Conservation (phyloP, 1,140 invertebrate species). For the Protaetia brevitarsis region DNA sequence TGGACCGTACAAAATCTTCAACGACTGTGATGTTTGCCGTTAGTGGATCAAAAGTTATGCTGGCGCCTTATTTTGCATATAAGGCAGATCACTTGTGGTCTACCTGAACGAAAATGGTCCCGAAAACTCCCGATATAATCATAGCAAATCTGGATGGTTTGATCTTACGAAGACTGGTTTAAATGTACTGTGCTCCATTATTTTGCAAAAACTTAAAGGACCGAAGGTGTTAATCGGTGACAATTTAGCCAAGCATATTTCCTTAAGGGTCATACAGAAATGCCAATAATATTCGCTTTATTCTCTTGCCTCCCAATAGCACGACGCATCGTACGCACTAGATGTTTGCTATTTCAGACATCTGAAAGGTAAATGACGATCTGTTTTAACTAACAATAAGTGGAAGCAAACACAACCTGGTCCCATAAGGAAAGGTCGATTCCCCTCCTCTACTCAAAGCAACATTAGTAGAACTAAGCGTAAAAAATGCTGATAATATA, state of each 20-base stretch:
- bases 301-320: slow-evolving; percentile 44
- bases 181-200: background rate
- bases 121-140: background rate
- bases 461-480: background rate
- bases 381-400: slow-evolving; percentile 40
- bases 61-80: slow-evolving; percentile 30
- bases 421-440: background rate
- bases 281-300: slow-evolving; percentile 4
- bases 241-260: background rate
- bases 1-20: slow-evolving; percentile 26
- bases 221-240: slow-evolving; percentile 7
- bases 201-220: slow-evolving; percentile 6
- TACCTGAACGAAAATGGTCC: background rate
- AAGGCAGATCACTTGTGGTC: slow-evolving; percentile 21
- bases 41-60: slow-evolving; percentile 17
- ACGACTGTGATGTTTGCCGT: slow-evolving; percentile 29
- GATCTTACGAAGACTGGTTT: slow-evolving; percentile 16
- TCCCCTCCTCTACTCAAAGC: slow-evolving; percentile 15
- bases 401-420: slow-evolving; percentile 34
- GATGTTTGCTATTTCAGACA: slow-evolving; percentile 47
- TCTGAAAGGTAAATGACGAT: slow-evolving; percentile 44
- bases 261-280: background rate
- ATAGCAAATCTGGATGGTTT: slow-evolving; percentile 11
- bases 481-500: no score
- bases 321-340: slow-evolving; percentile 46